Conservation (phyloP, 2,113 vertebrate species). For the Salminus brasiliensis region DNA sequence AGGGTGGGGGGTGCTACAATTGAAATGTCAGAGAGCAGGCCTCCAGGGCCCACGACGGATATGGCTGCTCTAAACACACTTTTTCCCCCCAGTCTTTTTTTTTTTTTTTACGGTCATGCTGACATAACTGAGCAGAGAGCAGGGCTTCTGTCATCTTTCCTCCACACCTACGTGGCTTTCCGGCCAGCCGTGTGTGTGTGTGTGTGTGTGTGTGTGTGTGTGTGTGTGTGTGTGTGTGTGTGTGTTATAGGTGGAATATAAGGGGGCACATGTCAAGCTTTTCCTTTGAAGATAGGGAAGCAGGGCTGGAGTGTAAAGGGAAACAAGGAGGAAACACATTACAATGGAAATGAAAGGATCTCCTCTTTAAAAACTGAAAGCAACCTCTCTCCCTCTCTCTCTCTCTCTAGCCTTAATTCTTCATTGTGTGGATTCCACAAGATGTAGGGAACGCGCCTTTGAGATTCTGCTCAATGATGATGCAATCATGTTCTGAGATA, state of each 20-base stretch:
- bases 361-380: background rate
- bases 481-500: too few relatives aligned
- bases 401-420: too few relatives aligned
- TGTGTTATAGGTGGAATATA: background rate
- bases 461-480: too few relatives aligned
- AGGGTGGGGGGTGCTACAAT: slow-evolving; percentile 16
- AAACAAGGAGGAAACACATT: background rate
- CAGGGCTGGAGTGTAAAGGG: background rate
- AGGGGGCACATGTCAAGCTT: background rate
- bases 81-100: too few relatives aligned
- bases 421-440: too few relatives aligned
- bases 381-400: too few relatives aligned
- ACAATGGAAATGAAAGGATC: background rate
- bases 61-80: slow-evolving; percentile 24
- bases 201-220: slow-evolving; percentile 6
- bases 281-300: background rate
- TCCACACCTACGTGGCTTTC: slow-evolving; percentile 38
- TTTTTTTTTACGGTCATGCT: slow-evolving; percentile 10
- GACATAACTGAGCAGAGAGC: slow-evolving; percentile 30
- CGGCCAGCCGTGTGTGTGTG: background rate
- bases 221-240: background rate
- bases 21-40: slow-evolving; percentile 26
- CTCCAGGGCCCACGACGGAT: slow-evolving; percentile 16
- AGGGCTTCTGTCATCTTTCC: slow-evolving; percentile 26
- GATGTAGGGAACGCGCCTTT: too few relatives aligned